These are phyloP conservation scores for Volucella bombylans DNA, from an alignment of 2,888 invertebrate species.

Conservation along the genomic window DNA sequence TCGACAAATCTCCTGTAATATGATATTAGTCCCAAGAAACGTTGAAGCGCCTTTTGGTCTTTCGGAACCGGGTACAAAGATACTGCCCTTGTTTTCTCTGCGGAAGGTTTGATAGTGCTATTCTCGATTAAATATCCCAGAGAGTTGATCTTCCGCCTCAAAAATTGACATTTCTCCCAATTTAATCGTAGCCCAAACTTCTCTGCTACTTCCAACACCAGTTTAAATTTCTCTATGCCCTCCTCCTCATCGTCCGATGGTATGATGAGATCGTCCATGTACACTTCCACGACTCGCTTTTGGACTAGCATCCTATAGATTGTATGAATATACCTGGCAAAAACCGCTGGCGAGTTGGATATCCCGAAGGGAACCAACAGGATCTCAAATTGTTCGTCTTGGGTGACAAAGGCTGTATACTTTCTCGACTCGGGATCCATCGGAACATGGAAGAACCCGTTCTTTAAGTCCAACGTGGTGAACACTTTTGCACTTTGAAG, in stretches of 20 bases:
- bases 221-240: no score
- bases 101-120: constrained; percentile 13
- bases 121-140: neutral
- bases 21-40: constrained; percentile 19
- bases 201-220: constrained; percentile 11
- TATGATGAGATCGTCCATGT: neutral
- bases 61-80: constrained; percentile 13
- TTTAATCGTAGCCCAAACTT: constrained; percentile 12
- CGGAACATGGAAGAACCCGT: no score
- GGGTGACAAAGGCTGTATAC: constrained; percentile 75
- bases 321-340: constrained; percentile 56
- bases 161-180: constrained; percentile 22
- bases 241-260: neutral
- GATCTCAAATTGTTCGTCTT: constrained; percentile 74
- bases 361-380: constrained; percentile 73
- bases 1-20: constrained; percentile 37
- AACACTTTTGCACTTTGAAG: neutral
- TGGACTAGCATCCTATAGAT: constrained; percentile 47
- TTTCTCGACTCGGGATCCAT: constrained; percentile 72
- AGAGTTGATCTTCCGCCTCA: constrained; percentile 3
- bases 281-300: neutral
- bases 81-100: constrained; percentile 44
- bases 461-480: constrained; percentile 48
- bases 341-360: constrained; percentile 2
- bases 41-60: constrained; percentile 13